Evolutionary conservation across 2,113 vertebrate genomes (phyloP).

Genomic region (Butastur rufipennis): DNA sequence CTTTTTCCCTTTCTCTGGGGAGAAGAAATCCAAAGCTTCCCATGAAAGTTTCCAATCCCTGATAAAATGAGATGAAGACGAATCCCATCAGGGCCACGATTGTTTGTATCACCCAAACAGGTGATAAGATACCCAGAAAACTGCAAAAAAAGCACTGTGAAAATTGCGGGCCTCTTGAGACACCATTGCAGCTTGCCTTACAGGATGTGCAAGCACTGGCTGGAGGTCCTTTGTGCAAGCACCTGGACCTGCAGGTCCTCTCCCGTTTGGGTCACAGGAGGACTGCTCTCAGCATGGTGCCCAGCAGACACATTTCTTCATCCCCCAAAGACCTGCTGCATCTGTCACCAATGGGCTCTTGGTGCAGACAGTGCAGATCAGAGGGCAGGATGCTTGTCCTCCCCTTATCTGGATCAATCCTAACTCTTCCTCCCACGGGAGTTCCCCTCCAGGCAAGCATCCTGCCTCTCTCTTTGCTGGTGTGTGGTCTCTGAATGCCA

Average conservation of each 20-base stretch:
- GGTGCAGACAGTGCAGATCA: neutral
- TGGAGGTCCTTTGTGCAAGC: neutral
- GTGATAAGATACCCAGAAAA: neutral
- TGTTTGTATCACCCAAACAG: neutral
- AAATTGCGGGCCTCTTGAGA: neutral
- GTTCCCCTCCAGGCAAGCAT: neutral
- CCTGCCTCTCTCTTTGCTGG: neutral
- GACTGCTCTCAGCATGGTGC: neutral
- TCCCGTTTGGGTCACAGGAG: neutral
- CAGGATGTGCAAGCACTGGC: neutral
- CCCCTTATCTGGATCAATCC: neutral
- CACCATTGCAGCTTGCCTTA: rapidly evolving
- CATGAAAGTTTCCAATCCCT: neutral
- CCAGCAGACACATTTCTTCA: neutral
- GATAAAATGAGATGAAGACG: neutral
- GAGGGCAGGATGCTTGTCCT: neutral
- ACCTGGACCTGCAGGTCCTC: neutral
- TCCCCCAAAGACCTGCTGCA: neutral
- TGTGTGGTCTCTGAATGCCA: rapidly evolving
- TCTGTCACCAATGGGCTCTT: neutral
- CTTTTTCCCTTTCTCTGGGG: neutral
- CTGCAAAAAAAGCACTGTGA: neutral
- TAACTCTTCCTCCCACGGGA: neutral
- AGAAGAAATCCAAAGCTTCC: neutral
- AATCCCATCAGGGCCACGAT: neutral